These are phyloP conservation scores for Agrochola litura DNA, from an alignment of 2,888 invertebrate genomes.

Conservation along the genomic window DNA sequence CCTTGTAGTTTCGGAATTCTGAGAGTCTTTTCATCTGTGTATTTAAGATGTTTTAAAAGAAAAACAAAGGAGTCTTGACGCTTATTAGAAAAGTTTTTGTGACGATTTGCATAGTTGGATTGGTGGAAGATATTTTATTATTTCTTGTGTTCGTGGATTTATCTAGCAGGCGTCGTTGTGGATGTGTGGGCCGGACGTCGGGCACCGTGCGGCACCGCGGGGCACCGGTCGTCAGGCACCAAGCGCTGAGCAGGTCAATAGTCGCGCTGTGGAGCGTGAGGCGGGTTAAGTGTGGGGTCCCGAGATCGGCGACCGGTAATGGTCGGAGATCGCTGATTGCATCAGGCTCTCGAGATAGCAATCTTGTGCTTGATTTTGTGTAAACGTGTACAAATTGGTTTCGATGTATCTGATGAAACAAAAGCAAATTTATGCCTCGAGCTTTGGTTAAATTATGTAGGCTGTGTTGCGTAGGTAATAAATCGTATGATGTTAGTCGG, in stretches of 20 bases:
- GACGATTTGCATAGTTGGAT: slow-evolving; percentile 41
- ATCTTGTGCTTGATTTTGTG: slow-evolving; percentile 28
- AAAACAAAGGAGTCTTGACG: slow-evolving; percentile 51
- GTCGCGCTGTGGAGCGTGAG: slow-evolving; percentile 31
- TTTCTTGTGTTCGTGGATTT: slow-evolving; percentile 27
- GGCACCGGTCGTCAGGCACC: background rate
- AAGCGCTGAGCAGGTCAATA: slow-evolving; percentile 43
- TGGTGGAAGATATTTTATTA: slow-evolving; percentile 19
- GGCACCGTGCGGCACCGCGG: background rate
- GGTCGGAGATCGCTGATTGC: slow-evolving; percentile 30
- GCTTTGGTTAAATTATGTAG: too few relatives aligned
- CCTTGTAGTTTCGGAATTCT: slow-evolving; percentile 32
- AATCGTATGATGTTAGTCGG: too few relatives aligned
- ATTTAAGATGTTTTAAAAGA: slow-evolving; percentile 60
- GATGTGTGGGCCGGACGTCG: slow-evolving; percentile 12
- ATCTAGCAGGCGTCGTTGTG: slow-evolving; percentile 17
- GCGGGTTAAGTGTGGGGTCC: slow-evolving; percentile 41
- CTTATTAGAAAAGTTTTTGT: slow-evolving; percentile 65
- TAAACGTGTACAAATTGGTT: slow-evolving; percentile 13
- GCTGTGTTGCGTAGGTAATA: background rate
- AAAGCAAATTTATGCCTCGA: background rate
- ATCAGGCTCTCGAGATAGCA: slow-evolving; percentile 13
- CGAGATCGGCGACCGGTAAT: slow-evolving; percentile 44
- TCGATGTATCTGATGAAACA: slow-evolving; percentile 11
- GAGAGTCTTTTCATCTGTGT: slow-evolving; percentile 54